Evolutionary conservation across 2,113 vertebrate genomes (phyloP).

Genomic region (Natator depressus): DNA sequence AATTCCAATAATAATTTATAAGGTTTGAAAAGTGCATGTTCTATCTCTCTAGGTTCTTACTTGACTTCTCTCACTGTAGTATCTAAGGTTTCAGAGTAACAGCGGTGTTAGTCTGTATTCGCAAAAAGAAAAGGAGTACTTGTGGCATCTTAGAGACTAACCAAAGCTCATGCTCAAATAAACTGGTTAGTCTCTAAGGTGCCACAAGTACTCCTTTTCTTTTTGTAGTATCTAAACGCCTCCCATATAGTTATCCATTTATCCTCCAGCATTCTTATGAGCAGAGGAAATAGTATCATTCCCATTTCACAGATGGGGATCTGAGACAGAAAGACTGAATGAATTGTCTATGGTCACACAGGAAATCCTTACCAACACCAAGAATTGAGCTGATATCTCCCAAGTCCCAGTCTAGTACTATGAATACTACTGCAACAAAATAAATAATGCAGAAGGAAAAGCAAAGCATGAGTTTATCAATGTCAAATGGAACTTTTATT

Average conservation of each 20-base stretch:
- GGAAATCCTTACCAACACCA: neutral
- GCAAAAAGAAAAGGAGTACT: too few relatives aligned
- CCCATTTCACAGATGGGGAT: neutral
- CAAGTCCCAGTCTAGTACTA: neutral
- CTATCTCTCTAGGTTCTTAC: neutral
- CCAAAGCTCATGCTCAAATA: too few relatives aligned
- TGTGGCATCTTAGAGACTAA: too few relatives aligned
- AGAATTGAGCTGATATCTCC: neutral
- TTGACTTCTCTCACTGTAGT: neutral
- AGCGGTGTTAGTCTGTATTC: too few relatives aligned
- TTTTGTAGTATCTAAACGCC: neutral
- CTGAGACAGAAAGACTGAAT: neutral
- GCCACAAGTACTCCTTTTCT: too few relatives aligned
- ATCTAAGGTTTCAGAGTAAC: too few relatives aligned
- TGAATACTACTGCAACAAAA: neutral
- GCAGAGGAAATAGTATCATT: neutral
- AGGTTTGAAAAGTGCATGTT: neutral
- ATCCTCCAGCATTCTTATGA: neutral
- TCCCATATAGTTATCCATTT: neutral
- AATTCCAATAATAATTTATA: neutral
- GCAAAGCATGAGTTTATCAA: neutral
- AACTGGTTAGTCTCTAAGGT: too few relatives aligned
- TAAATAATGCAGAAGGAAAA: neutral
- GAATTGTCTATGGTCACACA: neutral
- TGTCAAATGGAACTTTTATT: neutral